Evolutionary conservation across 2,797 vertebrate genomes (phyloP).

Genomic region (Pangasius sanitwongsei): DNA sequence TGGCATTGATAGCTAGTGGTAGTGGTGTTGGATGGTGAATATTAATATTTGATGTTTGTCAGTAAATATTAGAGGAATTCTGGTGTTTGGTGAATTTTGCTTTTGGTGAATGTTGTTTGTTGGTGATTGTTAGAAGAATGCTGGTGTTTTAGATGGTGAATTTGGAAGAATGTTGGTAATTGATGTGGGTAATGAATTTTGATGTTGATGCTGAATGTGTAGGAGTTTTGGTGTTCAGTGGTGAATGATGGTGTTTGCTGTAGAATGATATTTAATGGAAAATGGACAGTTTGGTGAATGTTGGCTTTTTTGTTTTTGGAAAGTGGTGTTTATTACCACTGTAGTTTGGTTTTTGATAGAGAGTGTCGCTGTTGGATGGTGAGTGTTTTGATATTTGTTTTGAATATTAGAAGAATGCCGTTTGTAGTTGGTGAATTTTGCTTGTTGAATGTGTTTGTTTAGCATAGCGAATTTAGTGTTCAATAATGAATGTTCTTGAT

Average conservation of each 20-base stretch:
- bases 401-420: background rate
- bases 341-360: background rate
- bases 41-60: background rate
- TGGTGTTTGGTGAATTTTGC: background rate
- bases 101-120: background rate
- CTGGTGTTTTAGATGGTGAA: background rate
- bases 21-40: background rate
- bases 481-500: background rate
- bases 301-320: background rate
- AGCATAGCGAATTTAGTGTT: background rate
- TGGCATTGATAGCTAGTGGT: no score
- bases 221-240: background rate
- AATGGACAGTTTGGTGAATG: background rate
- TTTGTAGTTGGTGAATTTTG: background rate
- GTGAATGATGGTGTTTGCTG: background rate
- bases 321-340: background rate
- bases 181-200: background rate
- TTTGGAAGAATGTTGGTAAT: background rate
- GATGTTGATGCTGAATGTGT: background rate
- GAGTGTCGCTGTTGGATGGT: background rate
- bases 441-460: background rate
- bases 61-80: no score
- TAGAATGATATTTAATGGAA: background rate
- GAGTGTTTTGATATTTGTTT: background rate
- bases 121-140: background rate